Conservation (phyloP, 2,797 vertebrate genomes). For the Alectoris magna region DNA sequence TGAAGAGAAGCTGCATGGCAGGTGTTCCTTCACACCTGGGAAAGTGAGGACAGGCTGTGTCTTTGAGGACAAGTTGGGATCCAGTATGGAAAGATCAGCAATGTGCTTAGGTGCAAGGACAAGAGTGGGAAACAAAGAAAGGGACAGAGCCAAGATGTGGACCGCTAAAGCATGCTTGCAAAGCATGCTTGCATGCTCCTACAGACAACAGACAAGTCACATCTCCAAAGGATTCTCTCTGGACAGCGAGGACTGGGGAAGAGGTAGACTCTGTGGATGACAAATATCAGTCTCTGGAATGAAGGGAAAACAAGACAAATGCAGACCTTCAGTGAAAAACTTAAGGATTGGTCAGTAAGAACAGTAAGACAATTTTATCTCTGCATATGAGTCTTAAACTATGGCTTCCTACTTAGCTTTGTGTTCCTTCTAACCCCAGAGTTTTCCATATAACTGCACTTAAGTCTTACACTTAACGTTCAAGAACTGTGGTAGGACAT, state of each 20-base stretch:
- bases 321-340: neutral
- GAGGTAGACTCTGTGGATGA: neutral
- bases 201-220: fast-evolving
- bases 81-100: neutral
- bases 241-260: neutral
- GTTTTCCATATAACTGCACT: neutral
- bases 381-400: neutral
- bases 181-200: neutral
- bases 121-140: neutral
- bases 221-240: neutral
- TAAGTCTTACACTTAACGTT: neutral
- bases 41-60: neutral
- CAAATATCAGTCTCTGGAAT: neutral
- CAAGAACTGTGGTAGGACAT: neutral
- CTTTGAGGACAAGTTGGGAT: neutral
- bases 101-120: neutral
- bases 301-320: neutral
- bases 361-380: neutral
- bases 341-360: neutral
- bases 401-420: neutral
- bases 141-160: neutral
- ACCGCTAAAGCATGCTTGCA: neutral
- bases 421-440: neutral
- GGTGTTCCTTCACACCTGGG: neutral
- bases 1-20: neutral